Conservation (phyloP, 2,113 vertebrate species). For the Prolemur simus region DNA sequence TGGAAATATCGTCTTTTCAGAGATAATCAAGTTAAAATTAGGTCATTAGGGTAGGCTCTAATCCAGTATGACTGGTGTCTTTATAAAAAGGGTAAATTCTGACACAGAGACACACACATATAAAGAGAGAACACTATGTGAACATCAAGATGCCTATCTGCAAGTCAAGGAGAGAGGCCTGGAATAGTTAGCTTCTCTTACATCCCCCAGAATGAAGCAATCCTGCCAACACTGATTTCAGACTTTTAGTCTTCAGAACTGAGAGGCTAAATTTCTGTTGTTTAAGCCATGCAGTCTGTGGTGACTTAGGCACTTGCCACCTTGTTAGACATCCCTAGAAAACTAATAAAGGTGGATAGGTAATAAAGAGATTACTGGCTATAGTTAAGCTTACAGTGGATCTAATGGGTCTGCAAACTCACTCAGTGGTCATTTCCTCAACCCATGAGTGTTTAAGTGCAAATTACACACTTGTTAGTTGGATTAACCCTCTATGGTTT, state of each 20-base stretch:
- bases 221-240: background rate
- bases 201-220: background rate
- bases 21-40: background rate
- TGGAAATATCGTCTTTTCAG: background rate
- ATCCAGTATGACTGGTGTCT: background rate
- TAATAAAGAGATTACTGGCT: background rate
- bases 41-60: background rate
- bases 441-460: background rate
- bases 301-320: background rate
- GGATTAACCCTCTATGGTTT: background rate
- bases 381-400: background rate
- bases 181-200: background rate
- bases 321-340: background rate
- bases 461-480: background rate
- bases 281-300: background rate
- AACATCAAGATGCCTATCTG: background rate
- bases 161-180: background rate
- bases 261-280: background rate
- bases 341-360: background rate
- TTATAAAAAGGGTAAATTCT: background rate
- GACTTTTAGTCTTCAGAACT: background rate
- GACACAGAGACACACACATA: background rate
- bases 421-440: background rate
- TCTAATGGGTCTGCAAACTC: background rate
- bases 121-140: background rate